Evolutionary conservation across 2,113 vertebrate genomes (phyloP), one percentile per base, ranked within the genome.

Genomic region (Microcebus lehilahytsara): DNA sequence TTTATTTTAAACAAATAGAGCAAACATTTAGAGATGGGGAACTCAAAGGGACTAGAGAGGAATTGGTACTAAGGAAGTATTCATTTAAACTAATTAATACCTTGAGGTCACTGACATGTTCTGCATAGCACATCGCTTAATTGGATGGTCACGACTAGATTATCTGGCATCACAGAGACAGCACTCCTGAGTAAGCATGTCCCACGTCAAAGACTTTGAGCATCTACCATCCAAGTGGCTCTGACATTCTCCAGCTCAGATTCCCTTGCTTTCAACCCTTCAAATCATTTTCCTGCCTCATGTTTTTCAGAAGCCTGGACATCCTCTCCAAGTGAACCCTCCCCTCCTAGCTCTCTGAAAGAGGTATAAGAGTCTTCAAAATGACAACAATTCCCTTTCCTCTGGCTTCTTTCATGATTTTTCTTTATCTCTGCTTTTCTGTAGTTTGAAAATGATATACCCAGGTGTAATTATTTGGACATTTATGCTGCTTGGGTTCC

Each of bases 161-260:
- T 14, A 4, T 23, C n/a, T 23, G 2, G 7, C 53, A 32, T 67
- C 30, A 46, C 17, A 9, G 30, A 72, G 20, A 27, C 72, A 30
- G 40, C 16, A 27, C n/a, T 37, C 5, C 0, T 9, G 20, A 71
- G 3, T 2, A 14, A 42, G 19, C 25, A 13, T 3, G 1, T 23
- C 17, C 13, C 4, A 8, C 2, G 0, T 32, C 25, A 9, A 9
- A 37, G 11, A 53, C 40, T 62, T 22, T 22, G 25, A 12, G 9
- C 13, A 20, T 23, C 46, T 69, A 0, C 16, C 13, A 23, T 40
- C 19, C 11, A 9, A 5, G 22, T 42, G 67, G 9, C 12, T 37
- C 32, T 0, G 20, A 34, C 2, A 14, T 16, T n/a, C 58, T 60
- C 17, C 12, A 30, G 69, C 32, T n/a, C 74, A 49, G 12, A 71